Conservation (phyloP, 2,888 invertebrate species). For the Rhagonycha fulva region DNA sequence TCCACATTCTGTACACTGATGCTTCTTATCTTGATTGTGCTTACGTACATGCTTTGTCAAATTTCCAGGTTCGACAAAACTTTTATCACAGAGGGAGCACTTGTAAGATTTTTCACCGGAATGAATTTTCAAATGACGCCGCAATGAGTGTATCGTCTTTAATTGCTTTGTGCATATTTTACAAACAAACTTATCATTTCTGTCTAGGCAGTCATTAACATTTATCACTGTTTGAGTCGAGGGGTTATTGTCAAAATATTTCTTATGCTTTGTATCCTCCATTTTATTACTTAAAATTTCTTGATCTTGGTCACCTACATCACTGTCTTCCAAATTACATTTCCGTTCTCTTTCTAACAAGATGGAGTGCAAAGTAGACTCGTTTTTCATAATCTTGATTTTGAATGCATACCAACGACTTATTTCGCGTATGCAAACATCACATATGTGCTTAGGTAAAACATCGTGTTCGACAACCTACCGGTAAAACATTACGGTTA, state of each 20-base stretch:
- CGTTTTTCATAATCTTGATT: conserved; percentile 63
- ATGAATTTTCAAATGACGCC: conserved; percentile 29
- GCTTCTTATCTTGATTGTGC: conserved; percentile 40
- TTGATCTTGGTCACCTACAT: neutral
- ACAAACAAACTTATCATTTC: conserved; percentile 19
- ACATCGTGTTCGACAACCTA: conserved; percentile 64
- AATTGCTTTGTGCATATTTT: conserved; percentile 24
- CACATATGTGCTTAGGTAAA: conserved; percentile 64
- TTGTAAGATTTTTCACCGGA: conserved; percentile 34
- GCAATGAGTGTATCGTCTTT: conserved; percentile 29
- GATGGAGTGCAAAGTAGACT: conserved; percentile 55
- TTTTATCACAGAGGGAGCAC: conserved; percentile 34
- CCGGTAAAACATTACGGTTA: neutral
- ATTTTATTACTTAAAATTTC: neutral
- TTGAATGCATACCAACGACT: conserved; percentile 69
- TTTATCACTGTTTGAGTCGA: neutral
- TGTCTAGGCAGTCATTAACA: neutral
- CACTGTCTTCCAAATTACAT: neutral
- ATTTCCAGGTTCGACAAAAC: conserved; percentile 39
- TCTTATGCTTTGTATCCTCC: neutral
- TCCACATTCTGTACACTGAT: conserved; percentile 43
- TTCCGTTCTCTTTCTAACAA: conserved; percentile 10
- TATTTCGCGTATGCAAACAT: conserved; percentile 68
- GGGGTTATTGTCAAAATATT: neutral
- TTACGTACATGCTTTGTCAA: conserved; percentile 39